Conservation (phyloP, 2,797 vertebrate genomes). For the Galagoides demidoff region DNA sequence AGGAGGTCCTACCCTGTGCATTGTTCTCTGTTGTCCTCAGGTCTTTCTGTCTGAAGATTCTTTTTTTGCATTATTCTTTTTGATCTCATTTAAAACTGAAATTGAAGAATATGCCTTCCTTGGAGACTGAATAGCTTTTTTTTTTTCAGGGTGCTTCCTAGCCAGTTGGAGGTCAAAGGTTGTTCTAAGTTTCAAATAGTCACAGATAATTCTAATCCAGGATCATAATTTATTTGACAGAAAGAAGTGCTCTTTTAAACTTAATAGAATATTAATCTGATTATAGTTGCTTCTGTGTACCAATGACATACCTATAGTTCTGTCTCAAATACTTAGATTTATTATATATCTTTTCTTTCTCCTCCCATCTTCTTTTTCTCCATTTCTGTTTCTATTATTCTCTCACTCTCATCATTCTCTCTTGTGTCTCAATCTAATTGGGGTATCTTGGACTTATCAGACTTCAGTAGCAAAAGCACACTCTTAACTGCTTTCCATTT, state of each 20-base stretch:
- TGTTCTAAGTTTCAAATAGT: not conserved
- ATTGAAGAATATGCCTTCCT: not conserved
- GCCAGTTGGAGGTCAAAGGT: not conserved
- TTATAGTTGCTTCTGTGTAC: not conserved
- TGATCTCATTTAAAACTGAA: not conserved
- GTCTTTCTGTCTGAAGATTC: not conserved
- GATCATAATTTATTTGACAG: not conserved
- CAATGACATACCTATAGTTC: not conserved
- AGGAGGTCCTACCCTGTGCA: not conserved
- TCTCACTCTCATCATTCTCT: not conserved
- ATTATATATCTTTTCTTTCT: not conserved
- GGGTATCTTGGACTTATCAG: not conserved
- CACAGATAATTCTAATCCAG: slow-evolving; percentile 4
- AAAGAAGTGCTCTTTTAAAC: slow-evolving; percentile 16
- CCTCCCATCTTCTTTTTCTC: not conserved
- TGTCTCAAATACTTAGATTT: not conserved
- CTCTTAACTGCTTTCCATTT: not conserved
- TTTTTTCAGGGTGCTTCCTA: not conserved
- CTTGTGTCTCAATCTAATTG: not conserved
- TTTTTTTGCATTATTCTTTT: not conserved
- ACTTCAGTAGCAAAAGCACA: not conserved
- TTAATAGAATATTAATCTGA: not conserved
- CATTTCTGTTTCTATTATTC: not conserved
- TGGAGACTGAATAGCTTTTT: not conserved
- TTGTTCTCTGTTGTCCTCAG: not conserved